Conservation (phyloP, 1,140 invertebrate genomes). For the Formica exsecta region DNA sequence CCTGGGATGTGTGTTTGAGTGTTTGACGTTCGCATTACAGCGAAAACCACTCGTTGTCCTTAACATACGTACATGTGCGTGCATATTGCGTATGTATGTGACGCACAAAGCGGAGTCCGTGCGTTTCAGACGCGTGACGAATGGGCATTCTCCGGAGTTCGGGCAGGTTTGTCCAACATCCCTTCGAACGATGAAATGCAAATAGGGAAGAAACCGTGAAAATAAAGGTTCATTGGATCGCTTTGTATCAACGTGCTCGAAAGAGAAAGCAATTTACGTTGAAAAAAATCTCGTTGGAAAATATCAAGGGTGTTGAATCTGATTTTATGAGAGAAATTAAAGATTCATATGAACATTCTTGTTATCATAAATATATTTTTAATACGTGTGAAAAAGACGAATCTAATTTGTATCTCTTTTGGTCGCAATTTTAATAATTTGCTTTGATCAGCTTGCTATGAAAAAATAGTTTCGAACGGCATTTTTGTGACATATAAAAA, state of each 20-base stretch:
- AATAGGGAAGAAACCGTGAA: slow-evolving; percentile 50
- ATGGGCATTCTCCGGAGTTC: slow-evolving; percentile 38
- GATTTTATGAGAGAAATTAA: background rate
- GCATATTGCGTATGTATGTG: background rate
- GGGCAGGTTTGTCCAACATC: slow-evolving; percentile 33
- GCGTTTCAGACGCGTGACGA: slow-evolving; percentile 48
- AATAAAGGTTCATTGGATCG: slow-evolving; percentile 23
- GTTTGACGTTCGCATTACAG: slow-evolving; percentile 84
- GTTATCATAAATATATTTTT: background rate
- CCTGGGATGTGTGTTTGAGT: slow-evolving; percentile 73
- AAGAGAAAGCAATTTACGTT: background rate
- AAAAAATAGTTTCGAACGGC: background rate
- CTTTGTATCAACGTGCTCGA: background rate
- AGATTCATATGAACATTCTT: background rate
- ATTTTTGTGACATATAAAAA: background rate
- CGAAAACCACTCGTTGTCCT: slow-evolving; percentile 79
- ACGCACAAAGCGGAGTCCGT: slow-evolving; percentile 11
- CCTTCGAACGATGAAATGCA: slow-evolving; percentile 33
- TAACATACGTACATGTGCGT: slow-evolving; percentile 31
- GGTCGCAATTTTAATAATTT: background rate
- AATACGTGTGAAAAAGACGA: background rate
- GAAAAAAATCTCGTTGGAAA: background rate
- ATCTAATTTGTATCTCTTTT: background rate
- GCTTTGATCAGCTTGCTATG: no score
- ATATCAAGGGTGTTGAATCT: background rate